Conservation (phyloP, 2,113 vertebrate genomes). For the Beaufortia kweichowensis region DNA sequence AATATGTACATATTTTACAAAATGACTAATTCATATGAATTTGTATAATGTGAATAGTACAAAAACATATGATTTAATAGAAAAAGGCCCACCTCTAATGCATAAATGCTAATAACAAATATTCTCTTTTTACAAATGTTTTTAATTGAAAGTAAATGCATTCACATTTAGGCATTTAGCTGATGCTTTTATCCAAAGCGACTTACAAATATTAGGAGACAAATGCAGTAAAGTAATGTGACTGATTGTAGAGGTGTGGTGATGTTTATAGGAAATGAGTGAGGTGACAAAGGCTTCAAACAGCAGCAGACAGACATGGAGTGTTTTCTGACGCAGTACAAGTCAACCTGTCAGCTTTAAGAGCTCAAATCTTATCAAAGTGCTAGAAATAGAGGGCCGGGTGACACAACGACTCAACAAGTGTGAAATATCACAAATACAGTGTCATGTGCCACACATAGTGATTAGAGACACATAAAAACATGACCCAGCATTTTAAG, state of each 20-base stretch:
- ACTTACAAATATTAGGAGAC: too few relatives aligned
- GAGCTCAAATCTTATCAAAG: slow-evolving; percentile 38
- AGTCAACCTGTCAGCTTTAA: slow-evolving; percentile 4
- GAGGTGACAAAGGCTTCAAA: neutral
- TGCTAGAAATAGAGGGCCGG: slow-evolving; percentile 43
- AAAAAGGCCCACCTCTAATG: too few relatives aligned
- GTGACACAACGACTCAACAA: neutral
- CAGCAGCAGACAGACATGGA: slow-evolving; percentile 12
- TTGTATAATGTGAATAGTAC: too few relatives aligned
- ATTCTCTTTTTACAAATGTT: too few relatives aligned
- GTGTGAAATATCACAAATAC: slow-evolving; percentile 34
- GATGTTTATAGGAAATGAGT: neutral
- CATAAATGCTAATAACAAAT: too few relatives aligned
- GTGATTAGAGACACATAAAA: neutral
- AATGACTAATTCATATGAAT: too few relatives aligned
- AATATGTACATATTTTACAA: too few relatives aligned
- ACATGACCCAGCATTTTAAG: neutral
- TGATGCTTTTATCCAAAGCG: too few relatives aligned
- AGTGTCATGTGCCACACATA: slow-evolving; percentile 13
- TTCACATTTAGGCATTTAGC: too few relatives aligned
- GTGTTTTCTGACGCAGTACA: slow-evolving; percentile 30
- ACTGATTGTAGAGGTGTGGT: neutral
- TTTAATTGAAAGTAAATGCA: too few relatives aligned
- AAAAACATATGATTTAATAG: too few relatives aligned
- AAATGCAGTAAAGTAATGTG: too few relatives aligned